Conservation (phyloP, 2,888 invertebrate genomes). For the Cynaeus angustus region DNA sequence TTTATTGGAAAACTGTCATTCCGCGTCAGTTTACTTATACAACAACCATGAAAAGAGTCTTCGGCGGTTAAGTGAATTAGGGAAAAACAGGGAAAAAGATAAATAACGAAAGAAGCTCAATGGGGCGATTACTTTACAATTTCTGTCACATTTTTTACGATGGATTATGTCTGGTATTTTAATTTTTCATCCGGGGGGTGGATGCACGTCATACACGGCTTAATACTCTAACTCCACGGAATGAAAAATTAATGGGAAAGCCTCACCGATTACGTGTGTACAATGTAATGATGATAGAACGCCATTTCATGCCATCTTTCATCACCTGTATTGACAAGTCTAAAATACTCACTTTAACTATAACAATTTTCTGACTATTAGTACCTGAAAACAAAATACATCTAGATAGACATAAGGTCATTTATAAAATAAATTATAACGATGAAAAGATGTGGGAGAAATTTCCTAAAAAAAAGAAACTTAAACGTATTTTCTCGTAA, state of each 20-base stretch:
- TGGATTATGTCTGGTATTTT: constrained; percentile 32
- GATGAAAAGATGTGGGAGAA: no score
- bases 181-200: constrained; percentile 29
- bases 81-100: constrained; percentile 19
- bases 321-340: not conserved
- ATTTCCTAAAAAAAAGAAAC: no score
- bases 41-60: constrained; percentile 32
- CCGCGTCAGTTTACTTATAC: constrained; percentile 30
- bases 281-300: constrained; percentile 8
- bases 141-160: constrained; percentile 35
- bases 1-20: constrained; percentile 43
- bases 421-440: no score
- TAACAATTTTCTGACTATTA: no score
- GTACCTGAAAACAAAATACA: no score
- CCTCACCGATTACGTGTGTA: not conserved
- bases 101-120: constrained; percentile 28
- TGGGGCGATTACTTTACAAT: constrained; percentile 41
- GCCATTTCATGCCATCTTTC: not conserved
- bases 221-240: not conserved
- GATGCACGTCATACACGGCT: not conserved
- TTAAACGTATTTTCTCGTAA: no score
- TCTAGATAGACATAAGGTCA: no score
- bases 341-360: not conserved
- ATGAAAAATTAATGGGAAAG: constrained; percentile 8
- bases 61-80: constrained; percentile 38